Conservation (phyloP, 2,113 vertebrate genomes). For the Oriolus oriolus region DNA sequence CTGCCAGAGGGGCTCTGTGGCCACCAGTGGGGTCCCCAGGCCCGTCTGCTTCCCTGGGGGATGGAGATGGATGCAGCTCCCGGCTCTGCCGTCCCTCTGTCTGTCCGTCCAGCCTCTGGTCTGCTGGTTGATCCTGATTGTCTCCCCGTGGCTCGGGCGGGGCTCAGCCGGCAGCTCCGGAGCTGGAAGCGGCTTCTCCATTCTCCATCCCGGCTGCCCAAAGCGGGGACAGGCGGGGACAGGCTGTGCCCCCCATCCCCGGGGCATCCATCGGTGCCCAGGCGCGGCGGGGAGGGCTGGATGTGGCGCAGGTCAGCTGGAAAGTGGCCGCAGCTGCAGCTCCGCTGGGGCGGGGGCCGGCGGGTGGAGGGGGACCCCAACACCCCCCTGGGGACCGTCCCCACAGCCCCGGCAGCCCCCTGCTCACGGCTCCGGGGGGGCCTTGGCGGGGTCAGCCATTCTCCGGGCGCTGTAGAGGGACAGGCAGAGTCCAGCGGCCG, state of each 20-base stretch:
- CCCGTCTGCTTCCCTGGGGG: neutral
- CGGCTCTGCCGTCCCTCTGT: neutral
- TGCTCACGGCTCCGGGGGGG: constrained; percentile 60
- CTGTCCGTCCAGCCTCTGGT: accelerated
- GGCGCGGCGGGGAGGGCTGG: neutral
- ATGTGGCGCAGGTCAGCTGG: neutral
- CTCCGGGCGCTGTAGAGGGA: constrained; percentile 90
- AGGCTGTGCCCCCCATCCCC: accelerated
- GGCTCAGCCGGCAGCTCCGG: neutral
- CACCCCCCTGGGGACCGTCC: neutral
- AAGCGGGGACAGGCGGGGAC: accelerated
- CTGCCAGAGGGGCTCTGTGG: neutral
- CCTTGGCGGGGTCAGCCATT: constrained; percentile 78
- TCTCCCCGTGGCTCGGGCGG: neutral
- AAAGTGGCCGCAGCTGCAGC: neutral
- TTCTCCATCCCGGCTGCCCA: neutral
- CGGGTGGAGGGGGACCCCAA: neutral
- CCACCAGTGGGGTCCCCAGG: accelerated
- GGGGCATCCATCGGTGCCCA: accelerated
- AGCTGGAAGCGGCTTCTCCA: neutral
- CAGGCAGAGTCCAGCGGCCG: constrained; percentile 85
- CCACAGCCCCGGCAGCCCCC: accelerated
- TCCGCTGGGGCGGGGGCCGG: accelerated
- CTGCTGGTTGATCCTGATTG: accelerated
- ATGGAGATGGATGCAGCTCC: neutral